Evolutionary conservation across 2,113 vertebrate species (phyloP), one percentile per base, ranked within the genome.

Genomic region (Semnornis frantzii): DNA sequence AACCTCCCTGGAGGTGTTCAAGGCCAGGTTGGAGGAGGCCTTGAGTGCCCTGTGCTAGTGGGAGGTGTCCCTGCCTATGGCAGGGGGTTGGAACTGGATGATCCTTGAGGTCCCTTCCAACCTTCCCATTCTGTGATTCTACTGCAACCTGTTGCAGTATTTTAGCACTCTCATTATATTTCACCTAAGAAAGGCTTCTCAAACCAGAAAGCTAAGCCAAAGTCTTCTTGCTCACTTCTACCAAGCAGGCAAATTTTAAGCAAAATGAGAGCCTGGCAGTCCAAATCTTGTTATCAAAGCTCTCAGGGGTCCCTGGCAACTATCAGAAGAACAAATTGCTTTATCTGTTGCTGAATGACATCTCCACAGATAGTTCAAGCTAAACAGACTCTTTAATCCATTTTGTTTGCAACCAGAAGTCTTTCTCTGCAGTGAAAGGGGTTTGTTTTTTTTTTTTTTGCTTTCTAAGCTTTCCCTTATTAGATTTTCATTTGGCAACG

Each of bases 271-370:
- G 24, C 25, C 63, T 84, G 44, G 50, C 30, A 82, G 34, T 46
- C 46, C 34, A 82, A 70, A 62, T 44, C 60, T 91, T 72, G 44
- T 72, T 90, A 84, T 84, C 58, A 69, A 64, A 3, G 17, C 30
- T 88, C 73, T 88, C 42, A 42, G 94, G 88, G 86, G 33, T 73
- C 50, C 72, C 48, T 82, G 48, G 76, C 7, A 62, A 90, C 88
- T 62, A 70, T 88, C 85, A 93, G 80, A 65, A 70, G 46, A 89
- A 79, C 69, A 72, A 81, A 93, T 64, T 92, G 46, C n/a, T 50
- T 94, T 83, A 84, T 33, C 50, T 84, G 5, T 46, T 86, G 83
- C 88, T 69, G 81, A 90, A 90, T 82, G 58, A 48, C 39, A 79
- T 79, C n/a, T 76, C 66, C 46, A 48, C 33, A 50, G 66, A 90